These are phyloP conservation scores for Nemurella pictetii DNA, from an alignment of 2,888 invertebrate genomes.

Conservation along the genomic window DNA sequence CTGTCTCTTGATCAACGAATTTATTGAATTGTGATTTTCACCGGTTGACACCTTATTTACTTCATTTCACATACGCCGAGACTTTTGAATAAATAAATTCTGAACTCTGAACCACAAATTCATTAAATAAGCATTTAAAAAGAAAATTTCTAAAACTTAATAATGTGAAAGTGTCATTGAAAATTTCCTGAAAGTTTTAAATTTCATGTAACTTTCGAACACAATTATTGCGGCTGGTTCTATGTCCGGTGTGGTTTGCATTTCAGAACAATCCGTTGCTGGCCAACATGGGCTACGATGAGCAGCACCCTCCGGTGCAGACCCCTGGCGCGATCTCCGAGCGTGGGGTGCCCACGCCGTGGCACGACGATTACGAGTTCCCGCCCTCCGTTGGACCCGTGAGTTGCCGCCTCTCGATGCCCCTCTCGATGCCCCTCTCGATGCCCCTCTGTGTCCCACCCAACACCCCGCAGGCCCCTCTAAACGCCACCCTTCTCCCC, in stretches of 20 bases:
- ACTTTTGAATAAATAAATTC: no score
- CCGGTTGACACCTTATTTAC: no score
- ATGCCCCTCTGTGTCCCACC: not conserved
- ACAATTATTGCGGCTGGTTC: no score
- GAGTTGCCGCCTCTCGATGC: constrained; percentile 49
- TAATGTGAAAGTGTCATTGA: no score
- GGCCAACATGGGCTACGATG: constrained; percentile 77
- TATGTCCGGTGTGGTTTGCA: constrained; percentile 26
- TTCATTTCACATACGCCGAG: no score
- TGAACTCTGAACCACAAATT: no score
- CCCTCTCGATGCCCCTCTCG: not conserved
- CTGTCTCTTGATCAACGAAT: no score
- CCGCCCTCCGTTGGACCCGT: constrained; percentile 82
- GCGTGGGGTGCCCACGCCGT: constrained; percentile 62
- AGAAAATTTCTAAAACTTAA: no score
- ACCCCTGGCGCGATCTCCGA: constrained; percentile 63
- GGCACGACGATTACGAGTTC: constrained; percentile 79
- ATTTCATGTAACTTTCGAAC: no score
- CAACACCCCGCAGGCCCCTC: not conserved
- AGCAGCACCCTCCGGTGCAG: constrained; percentile 62
- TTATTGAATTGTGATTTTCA: no score
- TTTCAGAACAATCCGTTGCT: constrained; percentile 53
- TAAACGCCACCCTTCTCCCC: not conserved
- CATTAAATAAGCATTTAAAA: no score
- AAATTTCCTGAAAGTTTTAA: no score